phyloP scores from a whole-genome alignment of 1,140 invertebrate genomes.

The Atta colombica region DNA sequence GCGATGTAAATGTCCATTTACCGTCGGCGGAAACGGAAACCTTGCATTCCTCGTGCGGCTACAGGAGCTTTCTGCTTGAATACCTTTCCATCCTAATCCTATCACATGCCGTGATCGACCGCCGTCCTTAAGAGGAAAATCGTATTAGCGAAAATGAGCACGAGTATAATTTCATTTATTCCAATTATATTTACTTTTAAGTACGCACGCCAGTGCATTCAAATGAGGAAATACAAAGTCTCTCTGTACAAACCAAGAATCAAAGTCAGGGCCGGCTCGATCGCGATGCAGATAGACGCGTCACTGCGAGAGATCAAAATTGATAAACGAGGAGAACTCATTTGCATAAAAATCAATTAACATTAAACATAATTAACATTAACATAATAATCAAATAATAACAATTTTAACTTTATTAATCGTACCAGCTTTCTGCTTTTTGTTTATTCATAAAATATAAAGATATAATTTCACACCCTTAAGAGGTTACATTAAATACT shows the following conservation, averaged over 20 bases:
- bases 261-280: not conserved
- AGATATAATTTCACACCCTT: not conserved
- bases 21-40: constrained; percentile 56
- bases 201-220: not conserved
- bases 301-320: not conserved
- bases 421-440: not conserved
- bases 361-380: not conserved
- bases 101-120: not conserved
- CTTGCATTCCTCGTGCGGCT: not conserved
- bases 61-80: not conserved
- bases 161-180: constrained; percentile 17
- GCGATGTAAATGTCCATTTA: constrained; percentile 72
- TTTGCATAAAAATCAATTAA: not conserved
- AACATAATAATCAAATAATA: not conserved
- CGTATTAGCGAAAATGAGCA: constrained; percentile 26
- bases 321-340: not conserved
- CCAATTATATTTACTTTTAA: constrained; percentile 31
- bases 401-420: not conserved
- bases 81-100: not conserved
- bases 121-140: constrained; percentile 26
- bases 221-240: constrained; percentile 10
- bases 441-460: not conserved
- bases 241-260: not conserved
- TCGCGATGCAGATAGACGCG: not conserved
- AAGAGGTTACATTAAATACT: not conserved